Percentiles rank a stretch among this genome's conserved stretches.
phyloP scores from a whole-genome alignment of 2,888 invertebrate species.

The Leptinotarsa tumamoca region DNA sequence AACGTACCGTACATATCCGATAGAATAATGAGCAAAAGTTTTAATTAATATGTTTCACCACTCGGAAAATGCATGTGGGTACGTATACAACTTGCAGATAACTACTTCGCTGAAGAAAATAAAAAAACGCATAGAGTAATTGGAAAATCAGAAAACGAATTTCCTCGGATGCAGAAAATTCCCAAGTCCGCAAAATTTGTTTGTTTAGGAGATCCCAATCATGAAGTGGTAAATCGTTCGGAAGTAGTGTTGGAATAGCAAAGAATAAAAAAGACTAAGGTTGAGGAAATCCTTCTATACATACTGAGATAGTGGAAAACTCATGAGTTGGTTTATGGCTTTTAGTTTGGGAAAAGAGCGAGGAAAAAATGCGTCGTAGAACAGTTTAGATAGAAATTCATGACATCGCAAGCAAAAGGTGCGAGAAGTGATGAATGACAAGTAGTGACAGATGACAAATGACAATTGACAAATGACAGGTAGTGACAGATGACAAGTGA shows the following conservation, averaged over 20 bases:
- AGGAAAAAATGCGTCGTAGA: too few relatives aligned
- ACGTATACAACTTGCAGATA: slow-evolving; percentile 7
- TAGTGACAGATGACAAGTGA: too few relatives aligned
- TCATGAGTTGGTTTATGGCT: too few relatives aligned
- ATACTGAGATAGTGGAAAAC: too few relatives aligned
- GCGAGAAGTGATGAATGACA: too few relatives aligned
- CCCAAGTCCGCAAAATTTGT: neutral
- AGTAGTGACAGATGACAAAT: too few relatives aligned
- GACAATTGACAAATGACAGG: too few relatives aligned
- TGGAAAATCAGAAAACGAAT: slow-evolving; percentile 1
- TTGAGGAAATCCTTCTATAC: too few relatives aligned
- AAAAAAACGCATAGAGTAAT: neutral
- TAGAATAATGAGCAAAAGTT: slow-evolving; percentile 16
- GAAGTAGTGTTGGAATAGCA: neutral
- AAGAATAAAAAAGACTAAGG: neutral
- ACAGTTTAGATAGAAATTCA: too few relatives aligned
- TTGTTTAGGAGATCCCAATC: neutral
- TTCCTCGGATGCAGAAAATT: neutral
- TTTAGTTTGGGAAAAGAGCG: too few relatives aligned
- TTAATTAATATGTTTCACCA: slow-evolving; percentile 19
- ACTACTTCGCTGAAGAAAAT: neutral
- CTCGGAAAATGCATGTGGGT: slow-evolving; percentile 15
- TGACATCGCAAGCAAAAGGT: too few relatives aligned
- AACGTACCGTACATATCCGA: neutral
- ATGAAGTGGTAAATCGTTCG: neutral